Percentiles rank a stretch among this genome's conserved stretches.
Evolutionary conservation across 2,797 vertebrate genomes (phyloP).

Genomic region (Sebastes goodei): DNA sequence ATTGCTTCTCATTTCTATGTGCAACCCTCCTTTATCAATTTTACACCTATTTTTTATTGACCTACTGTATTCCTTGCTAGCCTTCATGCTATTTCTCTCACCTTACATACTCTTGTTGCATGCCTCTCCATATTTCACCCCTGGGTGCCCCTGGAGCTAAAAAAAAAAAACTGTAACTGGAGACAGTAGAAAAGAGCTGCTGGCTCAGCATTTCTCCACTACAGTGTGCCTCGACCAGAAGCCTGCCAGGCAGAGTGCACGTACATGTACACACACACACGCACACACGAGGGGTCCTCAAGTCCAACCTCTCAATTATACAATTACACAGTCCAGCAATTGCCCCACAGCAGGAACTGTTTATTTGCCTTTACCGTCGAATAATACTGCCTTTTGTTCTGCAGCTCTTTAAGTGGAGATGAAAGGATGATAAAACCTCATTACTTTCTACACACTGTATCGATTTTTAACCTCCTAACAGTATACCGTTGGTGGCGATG

Average conservation of each 20-base stretch:
- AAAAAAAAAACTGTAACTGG: constrained; percentile 73
- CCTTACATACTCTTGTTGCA: constrained; percentile 67
- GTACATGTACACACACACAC: constrained; percentile 29
- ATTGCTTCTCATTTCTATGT: neutral
- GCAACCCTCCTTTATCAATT: constrained; percentile 8
- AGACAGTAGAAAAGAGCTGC: constrained; percentile 75
- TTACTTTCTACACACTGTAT: constrained; percentile 59
- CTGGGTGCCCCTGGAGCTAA: constrained; percentile 74
- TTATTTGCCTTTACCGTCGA: constrained; percentile 73
- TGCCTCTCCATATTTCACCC: constrained; percentile 74
- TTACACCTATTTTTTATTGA: constrained; percentile 30
- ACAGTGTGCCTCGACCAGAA: constrained; percentile 61
- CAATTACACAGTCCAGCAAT: constrained; percentile 76
- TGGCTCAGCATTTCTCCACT: constrained; percentile 76
- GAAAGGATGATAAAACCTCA: constrained; percentile 67
- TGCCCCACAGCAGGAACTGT: constrained; percentile 74
- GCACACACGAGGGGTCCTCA: constrained; percentile 47
- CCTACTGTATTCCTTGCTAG: constrained; percentile 9
- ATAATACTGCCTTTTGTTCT: constrained; percentile 74
- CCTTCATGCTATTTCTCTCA: constrained; percentile 20
- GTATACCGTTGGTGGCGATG: constrained; percentile 42
- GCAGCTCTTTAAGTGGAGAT: constrained; percentile 56
- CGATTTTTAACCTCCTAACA: constrained; percentile 55
- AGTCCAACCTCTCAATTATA: constrained; percentile 79
- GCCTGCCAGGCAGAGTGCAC: constrained; percentile 54